A percentile compares a stretch with the other conserved stretches of the same genome.
These are phyloP conservation scores for Nomada ruficornis DNA, from an alignment of 2,888 invertebrate species.

Conservation along the genomic window DNA sequence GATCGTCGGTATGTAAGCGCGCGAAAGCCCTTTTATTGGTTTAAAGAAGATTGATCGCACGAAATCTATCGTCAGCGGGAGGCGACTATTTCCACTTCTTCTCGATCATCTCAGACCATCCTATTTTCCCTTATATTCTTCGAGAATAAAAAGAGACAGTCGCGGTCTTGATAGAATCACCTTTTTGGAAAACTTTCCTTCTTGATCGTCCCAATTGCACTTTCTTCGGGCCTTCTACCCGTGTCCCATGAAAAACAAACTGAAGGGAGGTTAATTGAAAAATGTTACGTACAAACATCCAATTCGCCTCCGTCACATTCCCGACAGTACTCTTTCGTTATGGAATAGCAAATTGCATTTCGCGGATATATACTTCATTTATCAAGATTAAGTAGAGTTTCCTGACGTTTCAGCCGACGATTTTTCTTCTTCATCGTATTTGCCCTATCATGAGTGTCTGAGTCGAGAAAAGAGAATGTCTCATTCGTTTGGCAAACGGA, in stretches of 20 bases:
- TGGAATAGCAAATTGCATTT: background rate
- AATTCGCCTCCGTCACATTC: background rate
- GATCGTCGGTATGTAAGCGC: conserved; percentile 8
- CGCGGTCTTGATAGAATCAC: background rate
- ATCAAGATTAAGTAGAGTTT: too few species aligned
- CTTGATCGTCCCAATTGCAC: background rate
- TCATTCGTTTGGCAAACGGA: too few species aligned
- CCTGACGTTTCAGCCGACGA: too few species aligned
- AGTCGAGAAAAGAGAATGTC: too few species aligned
- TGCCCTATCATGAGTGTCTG: too few species aligned
- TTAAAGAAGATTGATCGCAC: conserved; percentile 44
- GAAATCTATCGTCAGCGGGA: conserved; percentile 25
- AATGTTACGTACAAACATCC: background rate
- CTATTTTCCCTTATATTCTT: background rate
- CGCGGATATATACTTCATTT: too few species aligned
- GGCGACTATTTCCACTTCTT: conserved; percentile 9
- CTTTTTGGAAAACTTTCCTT: conserved; percentile 7
- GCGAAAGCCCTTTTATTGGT: conserved; percentile 25
- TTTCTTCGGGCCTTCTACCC: background rate
- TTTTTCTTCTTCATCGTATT: too few species aligned
- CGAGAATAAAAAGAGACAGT: background rate
- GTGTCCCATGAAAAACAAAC: background rate
- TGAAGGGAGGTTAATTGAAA: conserved; percentile 12
- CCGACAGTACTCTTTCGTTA: background rate
- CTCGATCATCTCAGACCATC: conserved; percentile 7